Percentiles rank a stretch among this genome's conserved stretches.
Conservation (phyloP, 2,113 vertebrate genomes). For the Eudyptes chrysolophus region DNA sequence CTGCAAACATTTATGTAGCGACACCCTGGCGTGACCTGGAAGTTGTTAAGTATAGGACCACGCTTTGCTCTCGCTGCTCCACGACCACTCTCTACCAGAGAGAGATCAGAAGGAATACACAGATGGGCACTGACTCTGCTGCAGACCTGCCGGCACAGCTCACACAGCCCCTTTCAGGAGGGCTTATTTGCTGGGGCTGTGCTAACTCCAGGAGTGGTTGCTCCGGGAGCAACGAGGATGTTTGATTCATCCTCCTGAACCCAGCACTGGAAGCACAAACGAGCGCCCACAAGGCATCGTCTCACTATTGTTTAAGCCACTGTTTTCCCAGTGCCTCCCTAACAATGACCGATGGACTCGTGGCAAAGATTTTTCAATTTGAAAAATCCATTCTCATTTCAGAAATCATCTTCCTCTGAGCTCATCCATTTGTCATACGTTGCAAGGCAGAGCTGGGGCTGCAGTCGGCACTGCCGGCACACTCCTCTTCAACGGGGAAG, state of each 20-base stretch:
- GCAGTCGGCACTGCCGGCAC: fast-evolving
- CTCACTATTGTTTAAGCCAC: background rate
- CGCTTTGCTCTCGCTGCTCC: background rate
- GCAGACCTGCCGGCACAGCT: background rate
- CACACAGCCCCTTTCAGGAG: too few relatives aligned
- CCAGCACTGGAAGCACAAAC: background rate
- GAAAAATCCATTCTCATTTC: conserved; percentile 2
- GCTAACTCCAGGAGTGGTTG: background rate
- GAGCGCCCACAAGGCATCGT: background rate
- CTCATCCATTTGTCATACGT: background rate
- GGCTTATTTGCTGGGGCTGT: background rate
- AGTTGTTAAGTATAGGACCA: background rate
- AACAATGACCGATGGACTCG: background rate
- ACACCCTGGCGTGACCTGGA: background rate
- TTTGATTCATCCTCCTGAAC: background rate
- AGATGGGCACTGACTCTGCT: fast-evolving
- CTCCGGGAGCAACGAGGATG: background rate
- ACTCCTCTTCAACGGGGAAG: background rate
- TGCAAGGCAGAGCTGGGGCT: background rate
- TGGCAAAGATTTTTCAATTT: background rate
- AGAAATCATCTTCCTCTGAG: background rate
- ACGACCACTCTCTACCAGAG: background rate
- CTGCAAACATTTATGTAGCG: background rate
- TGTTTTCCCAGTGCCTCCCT: background rate
- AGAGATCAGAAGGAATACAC: background rate